Evolutionary conservation across 2,888 invertebrate genomes (phyloP), one percentile per base, ranked within the genome.

Genomic region (Lithodes maja): DNA sequence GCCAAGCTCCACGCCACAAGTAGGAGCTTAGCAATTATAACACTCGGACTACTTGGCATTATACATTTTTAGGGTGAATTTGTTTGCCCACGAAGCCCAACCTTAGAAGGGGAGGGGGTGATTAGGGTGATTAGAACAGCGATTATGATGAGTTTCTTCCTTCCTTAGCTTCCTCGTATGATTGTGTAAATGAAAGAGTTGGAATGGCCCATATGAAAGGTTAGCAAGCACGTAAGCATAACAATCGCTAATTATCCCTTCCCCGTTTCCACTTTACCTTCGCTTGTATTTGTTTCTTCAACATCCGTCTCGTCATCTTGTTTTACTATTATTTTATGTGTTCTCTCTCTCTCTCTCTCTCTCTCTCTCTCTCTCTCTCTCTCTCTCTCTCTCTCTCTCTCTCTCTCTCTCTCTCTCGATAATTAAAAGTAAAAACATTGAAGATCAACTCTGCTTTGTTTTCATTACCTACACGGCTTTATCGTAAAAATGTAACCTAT

Each of bases 381-480:
- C 49, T 50, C 77, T 77, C 77, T 77, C 77, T 77, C 77, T 77
- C 50, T 50, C 77, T 77, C 77, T 77, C 50, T 50, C 77, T 77
- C 50, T 77, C 77, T 75, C 77, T 77, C 71, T 71, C 17, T 49
- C 15, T 81, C 49, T 81, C 68, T 52, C 74, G 33, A 33, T 33
- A 33, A 33, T 33, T 33, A 33, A 33, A 33, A 33, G 33, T 33
- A 33, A 33, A 33, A 33, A 33, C 33, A 33, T 33, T 33, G 33
- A 33, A 33, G 33, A 33, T 33, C 33, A 33, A 33, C 33, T 33
- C 33, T 33, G 33, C 33, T 33, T 33, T 33, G 33, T 33, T 33
- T 33, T 33, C 33, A 33, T 33, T 33, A 33, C 33, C 33, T 33
- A 33, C 33, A 33, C 33, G 33, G 33, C 33, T 33, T 33, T 33